Evolutionary conservation across 2,797 vertebrate species (phyloP).

Genomic region (Danionella dracula): DNA sequence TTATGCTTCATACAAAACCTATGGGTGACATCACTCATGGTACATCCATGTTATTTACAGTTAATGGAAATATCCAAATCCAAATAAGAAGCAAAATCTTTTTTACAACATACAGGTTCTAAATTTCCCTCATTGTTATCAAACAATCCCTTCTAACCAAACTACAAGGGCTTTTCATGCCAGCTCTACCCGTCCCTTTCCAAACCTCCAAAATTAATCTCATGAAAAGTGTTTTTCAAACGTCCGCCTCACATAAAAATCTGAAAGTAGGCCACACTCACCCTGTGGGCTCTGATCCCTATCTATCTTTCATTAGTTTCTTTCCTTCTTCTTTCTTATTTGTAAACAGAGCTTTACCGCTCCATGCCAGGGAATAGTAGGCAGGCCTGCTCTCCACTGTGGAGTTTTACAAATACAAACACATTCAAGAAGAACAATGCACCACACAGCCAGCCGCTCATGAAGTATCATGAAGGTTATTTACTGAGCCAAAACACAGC

Average conservation of each 20-base stretch:
- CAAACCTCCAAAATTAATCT: constrained; percentile 28
- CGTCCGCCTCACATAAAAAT: constrained; percentile 47
- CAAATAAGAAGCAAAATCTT: no score
- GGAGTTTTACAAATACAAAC: constrained; percentile 12
- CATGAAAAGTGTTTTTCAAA: constrained; percentile 40
- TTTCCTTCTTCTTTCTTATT: constrained; percentile 44
- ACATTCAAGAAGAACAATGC: background rate
- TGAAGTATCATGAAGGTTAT: background rate
- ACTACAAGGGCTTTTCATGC: background rate
- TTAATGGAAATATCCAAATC: no score
- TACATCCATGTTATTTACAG: no score
- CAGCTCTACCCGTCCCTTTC: constrained; percentile 17
- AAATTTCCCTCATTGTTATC: background rate
- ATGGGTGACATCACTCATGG: no score
- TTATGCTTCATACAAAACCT: no score
- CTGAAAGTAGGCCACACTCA: constrained; percentile 66
- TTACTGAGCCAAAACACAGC: constrained; percentile 5
- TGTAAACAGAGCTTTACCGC: constrained; percentile 45
- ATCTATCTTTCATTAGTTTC: constrained; percentile 71
- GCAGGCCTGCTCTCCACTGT: constrained; percentile 31
- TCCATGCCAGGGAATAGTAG: constrained; percentile 35
- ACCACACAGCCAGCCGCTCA: background rate
- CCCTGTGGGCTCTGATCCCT: constrained; percentile 65
- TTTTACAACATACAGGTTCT: no score
- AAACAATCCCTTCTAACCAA: background rate